Base-by-base conservation (phyloP, 2,113 vertebrate genomes). In the Trichomycterus rosablanca region DNA sequence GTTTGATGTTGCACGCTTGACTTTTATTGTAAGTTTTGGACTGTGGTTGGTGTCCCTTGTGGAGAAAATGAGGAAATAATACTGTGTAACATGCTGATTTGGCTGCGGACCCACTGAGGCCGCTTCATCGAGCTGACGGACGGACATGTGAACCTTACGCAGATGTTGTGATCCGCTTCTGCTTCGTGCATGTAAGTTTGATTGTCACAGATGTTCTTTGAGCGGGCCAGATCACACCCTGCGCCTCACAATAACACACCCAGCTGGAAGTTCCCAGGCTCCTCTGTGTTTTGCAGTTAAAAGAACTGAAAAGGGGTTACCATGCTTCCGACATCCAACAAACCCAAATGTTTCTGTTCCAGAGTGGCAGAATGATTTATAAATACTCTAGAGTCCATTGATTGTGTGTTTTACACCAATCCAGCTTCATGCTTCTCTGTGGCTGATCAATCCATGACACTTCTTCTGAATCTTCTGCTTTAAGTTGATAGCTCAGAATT, bases 1-100 rank as follows among this genome's bases (percentile, higher is more conserved):
- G 10, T 49, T 49, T 28, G 46, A n/a, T 34, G 35, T 51, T 11
- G 10, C 11, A 2, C 28, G 42, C 22, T 39, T 39, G 45, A 18
- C 18, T 52, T 20, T 32, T 11, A 19, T 22, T 1, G 12, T 23
- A 3, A 16, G 19, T 22, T 52, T 32, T 35, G 39, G 18, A 34
- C 15, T 19, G 7, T 15, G 14, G 7, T 44, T 45, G 16, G 19
- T 7, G 28, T 55, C 30, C 19, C 49, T 54, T 15, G 18, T 43
- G 35, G 3, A 48, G 20, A 42, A 57, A 14, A 30, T 30, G 10
- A 50, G 44, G 59, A 61, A 61, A 39, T 51, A 46, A 50, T 44
- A 12, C 28, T 16, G 28, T 3, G n/a, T 19, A 44, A 15, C 16
- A 54, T 63, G 60, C 46, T 62, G 24, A 42, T 12, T 50, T 18